These are phyloP conservation scores for Clupea harengus DNA, from an alignment of 2,113 vertebrate species.

Conservation along the genomic window DNA sequence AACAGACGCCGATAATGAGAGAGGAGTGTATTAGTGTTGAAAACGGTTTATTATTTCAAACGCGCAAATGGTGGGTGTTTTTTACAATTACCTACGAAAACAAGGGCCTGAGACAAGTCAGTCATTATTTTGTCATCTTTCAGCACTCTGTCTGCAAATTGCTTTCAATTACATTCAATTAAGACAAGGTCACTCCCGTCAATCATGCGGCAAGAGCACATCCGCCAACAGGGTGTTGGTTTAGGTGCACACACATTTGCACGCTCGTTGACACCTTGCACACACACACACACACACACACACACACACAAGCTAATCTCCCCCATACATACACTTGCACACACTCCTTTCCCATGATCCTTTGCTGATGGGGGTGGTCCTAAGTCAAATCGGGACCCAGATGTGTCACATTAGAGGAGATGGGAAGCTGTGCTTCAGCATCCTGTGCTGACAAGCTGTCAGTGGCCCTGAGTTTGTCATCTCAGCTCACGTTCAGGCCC, in stretches of 20 bases:
- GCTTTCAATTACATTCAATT: conserved; percentile 92
- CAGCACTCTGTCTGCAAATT: conserved; percentile 74
- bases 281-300: conserved; percentile 26
- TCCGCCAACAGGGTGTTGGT: conserved; percentile 74
- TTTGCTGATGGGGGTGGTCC: conserved; percentile 75
- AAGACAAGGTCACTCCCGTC: conserved; percentile 88
- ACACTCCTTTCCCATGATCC: conserved; percentile 63
- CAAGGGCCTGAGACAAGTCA: conserved; percentile 64
- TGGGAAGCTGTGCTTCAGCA: conserved; percentile 79
- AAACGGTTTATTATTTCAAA: conserved; percentile 69
- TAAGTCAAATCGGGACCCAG: conserved; percentile 80
- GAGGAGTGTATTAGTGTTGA: conserved; percentile 66
- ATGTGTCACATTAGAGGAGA: conserved; percentile 89
- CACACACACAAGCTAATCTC: conserved; percentile 47
- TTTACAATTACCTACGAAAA: conserved; percentile 74
- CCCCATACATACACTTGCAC: neutral
- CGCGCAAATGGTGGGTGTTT: conserved; percentile 66
- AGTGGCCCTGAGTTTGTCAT: conserved; percentile 85
- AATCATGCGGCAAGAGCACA: conserved; percentile 76
- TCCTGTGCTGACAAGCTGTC: conserved; percentile 83
- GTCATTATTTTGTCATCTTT: conserved; percentile 59
- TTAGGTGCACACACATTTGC: conserved; percentile 68
- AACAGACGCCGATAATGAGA: conserved; percentile 53
- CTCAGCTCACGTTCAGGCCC: conserved; percentile 81
- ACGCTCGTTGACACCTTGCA: conserved; percentile 2